phyloP scores from a whole-genome alignment of 1,140 invertebrate genomes.

The fruit fly (Drosophila melanogaster) region DNA sequence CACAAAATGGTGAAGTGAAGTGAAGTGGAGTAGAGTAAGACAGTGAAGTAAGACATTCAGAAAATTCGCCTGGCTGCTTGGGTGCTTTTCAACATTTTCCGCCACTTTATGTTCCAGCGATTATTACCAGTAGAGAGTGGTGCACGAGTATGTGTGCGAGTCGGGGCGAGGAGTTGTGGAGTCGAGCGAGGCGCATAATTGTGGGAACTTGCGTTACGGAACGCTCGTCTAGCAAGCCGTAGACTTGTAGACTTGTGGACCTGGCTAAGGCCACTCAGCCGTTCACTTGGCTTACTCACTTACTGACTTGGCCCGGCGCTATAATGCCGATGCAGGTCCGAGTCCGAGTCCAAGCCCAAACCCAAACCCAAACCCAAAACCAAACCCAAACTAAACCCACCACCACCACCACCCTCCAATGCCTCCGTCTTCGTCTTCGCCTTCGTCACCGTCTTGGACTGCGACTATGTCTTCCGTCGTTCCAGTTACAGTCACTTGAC shows the following conservation, averaged over 20 bases:
- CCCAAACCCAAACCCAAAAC: constrained; percentile 12
- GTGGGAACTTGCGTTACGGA: constrained; percentile 80
- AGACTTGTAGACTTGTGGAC: constrained; percentile 51
- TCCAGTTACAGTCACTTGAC: constrained; percentile 84
- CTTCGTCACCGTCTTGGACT: constrained; percentile 22
- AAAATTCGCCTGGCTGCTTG: constrained; percentile 55
- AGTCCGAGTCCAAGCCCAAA: constrained; percentile 31
- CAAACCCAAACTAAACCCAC: constrained; percentile 27
- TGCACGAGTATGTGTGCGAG: constrained; percentile 12
- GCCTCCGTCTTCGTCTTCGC: constrained; percentile 27
- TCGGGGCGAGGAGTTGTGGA: constrained; percentile 45
- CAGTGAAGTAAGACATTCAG: constrained; percentile 71
- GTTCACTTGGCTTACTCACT: constrained; percentile 74
- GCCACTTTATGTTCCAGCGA: constrained; percentile 77
- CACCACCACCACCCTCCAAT: constrained; percentile 35
- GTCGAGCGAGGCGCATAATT: constrained; percentile 79
- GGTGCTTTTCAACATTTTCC: constrained; percentile 77
- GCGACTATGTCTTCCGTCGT: constrained; percentile 59
- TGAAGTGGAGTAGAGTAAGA: constrained; percentile 36
- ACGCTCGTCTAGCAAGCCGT: constrained; percentile 67
- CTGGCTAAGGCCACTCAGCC: constrained; percentile 67
- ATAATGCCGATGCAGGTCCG: constrained; percentile 75
- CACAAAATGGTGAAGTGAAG: constrained; percentile 49
- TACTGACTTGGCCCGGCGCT: constrained; percentile 56
- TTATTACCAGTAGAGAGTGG: constrained; percentile 67